Evolutionary conservation across 2,113 vertebrate genomes (phyloP).

Genomic region (Daboia siamensis): DNA sequence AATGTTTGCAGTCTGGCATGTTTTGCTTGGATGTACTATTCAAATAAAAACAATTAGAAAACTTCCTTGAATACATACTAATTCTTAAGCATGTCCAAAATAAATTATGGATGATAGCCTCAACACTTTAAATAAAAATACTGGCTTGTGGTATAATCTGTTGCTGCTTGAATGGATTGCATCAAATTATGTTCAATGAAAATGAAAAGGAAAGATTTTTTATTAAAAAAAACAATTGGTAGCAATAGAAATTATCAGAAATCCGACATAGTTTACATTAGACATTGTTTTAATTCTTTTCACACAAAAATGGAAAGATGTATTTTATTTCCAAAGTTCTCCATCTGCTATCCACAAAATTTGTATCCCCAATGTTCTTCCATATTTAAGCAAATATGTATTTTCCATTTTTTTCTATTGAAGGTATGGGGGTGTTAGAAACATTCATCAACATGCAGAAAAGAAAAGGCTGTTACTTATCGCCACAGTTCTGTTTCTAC

Average conservation of each 20-base stretch:
- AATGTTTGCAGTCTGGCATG: not conserved
- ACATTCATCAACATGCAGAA: not conserved
- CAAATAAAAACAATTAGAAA: not conserved
- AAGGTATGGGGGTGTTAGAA: too few species aligned
- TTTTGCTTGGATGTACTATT: not conserved
- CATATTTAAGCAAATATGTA: not conserved
- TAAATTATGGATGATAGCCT: not conserved
- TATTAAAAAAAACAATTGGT: not conserved
- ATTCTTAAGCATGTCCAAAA: not conserved
- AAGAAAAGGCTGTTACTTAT: not conserved
- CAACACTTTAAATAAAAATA: not conserved
- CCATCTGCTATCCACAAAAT: not conserved
- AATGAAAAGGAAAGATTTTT: not conserved
- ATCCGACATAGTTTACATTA: not conserved
- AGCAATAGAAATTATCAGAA: not conserved
- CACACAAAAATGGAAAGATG: not conserved
- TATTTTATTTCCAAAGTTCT: not conserved
- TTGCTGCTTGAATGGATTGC: slow-evolving; percentile 7
- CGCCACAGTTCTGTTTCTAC: not conserved
- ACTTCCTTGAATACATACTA: not conserved
- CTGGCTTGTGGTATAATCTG: not conserved
- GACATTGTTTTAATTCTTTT: not conserved
- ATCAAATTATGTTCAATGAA: not conserved
- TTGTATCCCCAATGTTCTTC: too few species aligned
- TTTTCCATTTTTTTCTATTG: not conserved